phyloP scores from a whole-genome alignment of 1,140 invertebrate species.

The Augochlora pura region DNA sequence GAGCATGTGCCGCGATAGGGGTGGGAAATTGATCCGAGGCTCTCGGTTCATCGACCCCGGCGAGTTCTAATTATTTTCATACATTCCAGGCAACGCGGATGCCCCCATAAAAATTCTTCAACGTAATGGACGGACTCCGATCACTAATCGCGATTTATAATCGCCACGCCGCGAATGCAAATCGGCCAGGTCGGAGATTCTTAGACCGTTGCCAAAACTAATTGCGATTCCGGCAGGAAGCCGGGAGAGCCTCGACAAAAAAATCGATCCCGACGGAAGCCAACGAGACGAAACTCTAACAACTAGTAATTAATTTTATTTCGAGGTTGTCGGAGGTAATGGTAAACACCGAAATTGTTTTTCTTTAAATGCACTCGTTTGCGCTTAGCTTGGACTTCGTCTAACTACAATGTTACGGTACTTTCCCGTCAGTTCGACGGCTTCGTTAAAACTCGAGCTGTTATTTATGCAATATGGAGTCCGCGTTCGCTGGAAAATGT shows the following conservation, averaged over 20 bases:
- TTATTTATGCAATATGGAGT: no score
- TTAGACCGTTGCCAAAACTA: not conserved
- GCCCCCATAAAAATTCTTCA: not conserved
- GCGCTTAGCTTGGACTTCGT: no score
- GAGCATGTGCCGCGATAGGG: not conserved
- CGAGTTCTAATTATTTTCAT: not conserved
- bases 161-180: not conserved
- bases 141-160: not conserved
- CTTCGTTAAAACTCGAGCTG: no score
- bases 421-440: no score
- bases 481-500: no score
- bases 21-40: constrained; percentile 1
- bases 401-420: no score
- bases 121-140: not conserved
- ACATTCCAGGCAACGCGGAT: not conserved
- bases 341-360: no score
- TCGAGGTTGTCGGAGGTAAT: no score
- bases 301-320: no score
- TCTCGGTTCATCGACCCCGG: not conserved
- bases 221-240: not conserved
- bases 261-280: no score
- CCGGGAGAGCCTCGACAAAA: not conserved
- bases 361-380: no score
- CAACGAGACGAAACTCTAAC: no score
- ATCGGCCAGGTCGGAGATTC: not conserved